These are phyloP conservation scores for Eucidaris tribuloides DNA, from an alignment of 35 echinoderm and acorn worm species.

Conservation along the genomic window DNA sequence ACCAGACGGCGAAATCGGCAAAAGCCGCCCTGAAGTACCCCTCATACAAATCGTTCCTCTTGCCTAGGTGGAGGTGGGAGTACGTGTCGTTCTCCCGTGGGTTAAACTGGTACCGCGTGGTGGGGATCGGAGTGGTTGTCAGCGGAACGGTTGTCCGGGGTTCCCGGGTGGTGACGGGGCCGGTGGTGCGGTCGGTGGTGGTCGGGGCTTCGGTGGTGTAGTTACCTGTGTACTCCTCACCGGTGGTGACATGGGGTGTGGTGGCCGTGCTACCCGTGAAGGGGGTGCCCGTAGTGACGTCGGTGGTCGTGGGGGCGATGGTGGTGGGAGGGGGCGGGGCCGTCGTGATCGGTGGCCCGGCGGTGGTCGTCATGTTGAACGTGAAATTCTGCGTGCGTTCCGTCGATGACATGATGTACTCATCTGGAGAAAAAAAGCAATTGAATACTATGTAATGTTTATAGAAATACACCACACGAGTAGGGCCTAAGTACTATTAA, in stretches of 20 bases:
- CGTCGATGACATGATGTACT: neutral
- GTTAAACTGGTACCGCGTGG: neutral
- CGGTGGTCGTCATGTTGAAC: neutral
- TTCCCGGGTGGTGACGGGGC: neutral
- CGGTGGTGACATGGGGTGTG: neutral
- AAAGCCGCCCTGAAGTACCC: slow-evolving; percentile 69
- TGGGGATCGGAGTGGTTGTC: neutral
- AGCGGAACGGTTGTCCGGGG: neutral
- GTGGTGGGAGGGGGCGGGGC: neutral
- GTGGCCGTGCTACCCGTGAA: neutral
- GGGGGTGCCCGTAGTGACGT: neutral
- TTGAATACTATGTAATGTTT: too few relatives aligned
- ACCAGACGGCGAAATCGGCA: slow-evolving; percentile 84
- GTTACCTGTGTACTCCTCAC: neutral
- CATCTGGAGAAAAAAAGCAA: neutral
- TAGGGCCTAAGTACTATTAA: too few relatives aligned
- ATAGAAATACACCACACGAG: too few relatives aligned
- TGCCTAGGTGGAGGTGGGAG: slow-evolving; percentile 53
- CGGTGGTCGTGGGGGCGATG: neutral
- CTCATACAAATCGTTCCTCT: slow-evolving; percentile 54
- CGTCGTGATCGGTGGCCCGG: neutral
- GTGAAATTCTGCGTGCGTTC: neutral
- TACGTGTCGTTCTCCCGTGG: slow-evolving; percentile 20
- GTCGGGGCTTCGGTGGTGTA: neutral
- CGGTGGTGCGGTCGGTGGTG: neutral